Evolutionary conservation across 2,797 vertebrate species (phyloP).

Genomic region (Rousettus madagascariensis): DNA sequence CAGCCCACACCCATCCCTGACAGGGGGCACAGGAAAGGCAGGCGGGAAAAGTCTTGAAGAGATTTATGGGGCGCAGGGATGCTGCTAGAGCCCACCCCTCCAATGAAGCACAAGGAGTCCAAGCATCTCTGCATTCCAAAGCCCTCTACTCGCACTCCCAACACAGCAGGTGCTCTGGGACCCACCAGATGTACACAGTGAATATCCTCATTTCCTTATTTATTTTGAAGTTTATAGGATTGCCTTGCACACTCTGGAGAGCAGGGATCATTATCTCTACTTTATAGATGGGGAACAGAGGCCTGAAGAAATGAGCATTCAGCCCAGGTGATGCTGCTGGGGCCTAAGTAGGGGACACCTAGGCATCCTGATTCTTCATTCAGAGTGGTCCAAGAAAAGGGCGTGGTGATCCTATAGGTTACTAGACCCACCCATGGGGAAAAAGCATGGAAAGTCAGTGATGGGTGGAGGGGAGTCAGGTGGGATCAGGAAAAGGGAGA

Average conservation of each 20-base stretch:
- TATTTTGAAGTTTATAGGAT: conserved; percentile 51
- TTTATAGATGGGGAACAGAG: conserved; percentile 23
- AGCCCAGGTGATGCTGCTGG: background rate
- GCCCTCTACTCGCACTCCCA: background rate
- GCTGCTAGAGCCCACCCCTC: background rate
- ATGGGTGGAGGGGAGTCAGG: background rate
- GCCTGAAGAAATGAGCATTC: background rate
- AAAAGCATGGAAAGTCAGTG: background rate
- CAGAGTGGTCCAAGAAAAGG: background rate
- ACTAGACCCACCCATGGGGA: background rate
- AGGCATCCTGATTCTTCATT: background rate
- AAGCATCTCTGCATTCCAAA: background rate
- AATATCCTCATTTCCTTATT: conserved; percentile 52
- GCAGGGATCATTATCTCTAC: conserved; percentile 35
- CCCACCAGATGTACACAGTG: background rate
- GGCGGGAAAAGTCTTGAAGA: background rate
- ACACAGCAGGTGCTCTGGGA: background rate
- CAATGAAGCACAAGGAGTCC: conserved; percentile 46
- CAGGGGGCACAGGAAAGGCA: background rate
- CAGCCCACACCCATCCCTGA: background rate
- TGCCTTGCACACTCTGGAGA: background rate
- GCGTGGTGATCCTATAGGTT: background rate
- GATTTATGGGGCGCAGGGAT: background rate
- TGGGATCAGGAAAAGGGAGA: background rate
- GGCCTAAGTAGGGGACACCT: background rate